Conservation (phyloP, 1,140 invertebrate genomes). For the Chelonus insularis region DNA sequence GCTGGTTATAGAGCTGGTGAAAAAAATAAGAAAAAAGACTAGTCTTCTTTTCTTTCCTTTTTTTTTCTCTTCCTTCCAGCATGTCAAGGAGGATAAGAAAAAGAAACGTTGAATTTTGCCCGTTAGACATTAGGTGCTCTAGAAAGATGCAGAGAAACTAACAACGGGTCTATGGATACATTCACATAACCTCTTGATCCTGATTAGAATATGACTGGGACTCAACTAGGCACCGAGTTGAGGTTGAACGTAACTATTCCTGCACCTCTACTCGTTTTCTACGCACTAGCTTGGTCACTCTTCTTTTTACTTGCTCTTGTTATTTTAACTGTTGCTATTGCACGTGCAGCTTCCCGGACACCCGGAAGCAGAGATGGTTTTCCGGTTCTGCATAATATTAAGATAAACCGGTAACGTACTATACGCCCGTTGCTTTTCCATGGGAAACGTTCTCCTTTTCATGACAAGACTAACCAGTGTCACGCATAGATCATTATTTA, state of each 20-base stretch:
- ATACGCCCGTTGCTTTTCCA: constrained; percentile 41
- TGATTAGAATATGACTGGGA: constrained; percentile 57
- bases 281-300: neutral
- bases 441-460: constrained; percentile 40
- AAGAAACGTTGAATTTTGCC: constrained; percentile 13
- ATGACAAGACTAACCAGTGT: neutral
- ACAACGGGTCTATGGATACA: constrained; percentile 39
- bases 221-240: constrained; percentile 24
- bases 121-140: constrained; percentile 9
- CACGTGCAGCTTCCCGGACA: constrained; percentile 33
- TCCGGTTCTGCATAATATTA: constrained; percentile 21
- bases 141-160: constrained; percentile 33
- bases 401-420: constrained; percentile 37
- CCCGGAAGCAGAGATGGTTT: constrained; percentile 47
- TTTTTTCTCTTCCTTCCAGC: constrained; percentile 26
- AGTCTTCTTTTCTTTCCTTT: constrained; percentile 35
- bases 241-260: constrained; percentile 15
- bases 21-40: too few relatives aligned
- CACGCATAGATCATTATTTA: neutral
- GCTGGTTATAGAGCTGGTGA: too few relatives aligned
- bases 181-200: constrained; percentile 61
- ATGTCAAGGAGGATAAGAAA: constrained; percentile 1
- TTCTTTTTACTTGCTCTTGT: constrained; percentile 1
- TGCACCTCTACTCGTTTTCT: constrained; percentile 6
- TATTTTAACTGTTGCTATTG: constrained; percentile 1